phyloP scores from a whole-genome alignment of 2,113 vertebrate genomes.

The Nesospiza acunhae region DNA sequence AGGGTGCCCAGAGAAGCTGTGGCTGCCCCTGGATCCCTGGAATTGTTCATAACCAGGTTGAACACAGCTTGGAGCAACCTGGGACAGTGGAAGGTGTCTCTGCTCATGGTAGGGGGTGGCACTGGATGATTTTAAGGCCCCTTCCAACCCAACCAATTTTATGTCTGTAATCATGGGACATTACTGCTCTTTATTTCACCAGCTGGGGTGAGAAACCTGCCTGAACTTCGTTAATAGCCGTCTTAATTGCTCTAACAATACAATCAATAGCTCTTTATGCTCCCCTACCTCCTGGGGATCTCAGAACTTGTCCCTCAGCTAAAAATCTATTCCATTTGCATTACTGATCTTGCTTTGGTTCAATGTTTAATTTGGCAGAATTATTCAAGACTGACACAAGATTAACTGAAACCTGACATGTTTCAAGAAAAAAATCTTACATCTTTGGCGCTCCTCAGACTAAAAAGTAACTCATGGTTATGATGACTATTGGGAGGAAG shows the following conservation, averaged over 20 bases:
- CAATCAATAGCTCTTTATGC: neutral
- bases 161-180: no score
- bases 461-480: neutral
- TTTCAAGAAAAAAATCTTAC: neutral
- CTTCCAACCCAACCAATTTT: neutral
- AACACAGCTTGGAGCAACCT: rapidly evolving
- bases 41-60: rapidly evolving
- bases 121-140: neutral
- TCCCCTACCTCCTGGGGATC: neutral
- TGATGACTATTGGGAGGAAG: neutral
- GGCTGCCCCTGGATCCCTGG: neutral
- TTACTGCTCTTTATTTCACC: neutral
- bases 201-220: neutral
- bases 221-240: neutral
- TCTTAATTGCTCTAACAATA: neutral
- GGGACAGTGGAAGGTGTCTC: neutral
- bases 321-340: neutral
- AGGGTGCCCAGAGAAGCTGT: neutral
- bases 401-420: neutral
- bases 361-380: neutral
- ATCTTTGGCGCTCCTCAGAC: neutral
- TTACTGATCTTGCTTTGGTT: neutral
- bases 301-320: neutral
- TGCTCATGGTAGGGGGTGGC: neutral
- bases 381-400: neutral